Percentiles rank a stretch among this genome's conserved stretches.
Conservation (phyloP, 2,797 vertebrate species). For the Glyptemys insculpta region DNA sequence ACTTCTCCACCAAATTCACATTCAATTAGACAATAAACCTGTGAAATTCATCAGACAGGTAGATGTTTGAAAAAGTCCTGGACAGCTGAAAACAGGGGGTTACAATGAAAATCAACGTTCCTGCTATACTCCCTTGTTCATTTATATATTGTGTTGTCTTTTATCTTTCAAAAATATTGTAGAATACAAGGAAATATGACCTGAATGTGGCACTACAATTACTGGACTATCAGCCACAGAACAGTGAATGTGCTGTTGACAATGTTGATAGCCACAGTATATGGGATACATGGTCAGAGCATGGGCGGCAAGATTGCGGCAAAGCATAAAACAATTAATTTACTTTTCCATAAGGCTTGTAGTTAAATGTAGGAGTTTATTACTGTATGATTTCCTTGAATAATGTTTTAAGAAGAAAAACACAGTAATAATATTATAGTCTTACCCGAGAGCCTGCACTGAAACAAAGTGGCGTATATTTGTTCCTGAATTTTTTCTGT, state of each 20-base stretch:
- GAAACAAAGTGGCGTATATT: slow-evolving; percentile 66
- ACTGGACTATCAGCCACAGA: background rate
- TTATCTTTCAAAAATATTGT: background rate
- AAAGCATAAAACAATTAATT: slow-evolving; percentile 49
- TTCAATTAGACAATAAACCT: background rate
- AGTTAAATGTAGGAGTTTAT: slow-evolving; percentile 64
- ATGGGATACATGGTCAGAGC: background rate
- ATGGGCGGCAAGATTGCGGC: slow-evolving; percentile 3
- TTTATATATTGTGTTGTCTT: background rate
- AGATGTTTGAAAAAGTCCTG: background rate
- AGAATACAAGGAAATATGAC: background rate
- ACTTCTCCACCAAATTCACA: background rate
- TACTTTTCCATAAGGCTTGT: slow-evolving; percentile 41
- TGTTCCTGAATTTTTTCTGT: slow-evolving; percentile 61
- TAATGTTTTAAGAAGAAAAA: slow-evolving; percentile 71
- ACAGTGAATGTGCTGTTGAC: background rate
- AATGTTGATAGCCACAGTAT: background rate
- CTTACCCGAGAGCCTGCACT: slow-evolving; percentile 50
- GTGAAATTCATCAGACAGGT: background rate
- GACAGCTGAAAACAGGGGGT: background rate
- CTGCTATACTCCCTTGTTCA: background rate
- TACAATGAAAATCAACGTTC: background rate
- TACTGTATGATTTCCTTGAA: slow-evolving; percentile 65
- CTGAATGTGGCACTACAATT: background rate
- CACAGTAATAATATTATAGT: slow-evolving; percentile 46